A percentile compares a stretch with the other conserved stretches of the same genome.
Evolutionary conservation across 1,140 invertebrate genomes (phyloP).

Genomic region (Drosophila kikkawai): DNA sequence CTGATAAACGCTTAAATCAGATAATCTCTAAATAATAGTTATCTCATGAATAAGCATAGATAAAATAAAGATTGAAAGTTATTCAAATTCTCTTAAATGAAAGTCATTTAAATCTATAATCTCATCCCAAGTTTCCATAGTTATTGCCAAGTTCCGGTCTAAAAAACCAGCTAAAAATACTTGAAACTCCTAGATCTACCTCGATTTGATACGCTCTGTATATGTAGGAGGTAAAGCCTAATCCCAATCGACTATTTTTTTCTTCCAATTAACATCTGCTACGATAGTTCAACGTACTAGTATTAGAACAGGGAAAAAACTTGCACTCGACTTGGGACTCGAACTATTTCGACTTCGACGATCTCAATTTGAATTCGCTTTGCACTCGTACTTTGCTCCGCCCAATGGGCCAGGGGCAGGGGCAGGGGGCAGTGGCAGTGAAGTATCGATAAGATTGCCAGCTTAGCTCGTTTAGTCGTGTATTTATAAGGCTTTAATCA

Average conservation of each 20-base stretch:
- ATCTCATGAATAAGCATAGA: not conserved
- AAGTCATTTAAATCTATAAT: not conserved
- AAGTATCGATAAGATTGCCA: slow-evolving; percentile 66
- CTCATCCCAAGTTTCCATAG: not conserved
- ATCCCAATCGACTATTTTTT: slow-evolving; percentile 12
- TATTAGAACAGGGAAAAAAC: slow-evolving; percentile 23
- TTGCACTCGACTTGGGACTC: slow-evolving; percentile 57
- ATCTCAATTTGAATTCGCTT: slow-evolving; percentile 51
- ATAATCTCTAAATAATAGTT: not conserved
- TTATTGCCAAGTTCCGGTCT: slow-evolving; percentile 8
- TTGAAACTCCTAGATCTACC: not conserved
- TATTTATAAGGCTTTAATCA: slow-evolving; percentile 59
- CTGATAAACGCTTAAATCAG: no score
- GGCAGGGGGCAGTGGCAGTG: slow-evolving; percentile 20
- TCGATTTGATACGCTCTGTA: slow-evolving; percentile 24
- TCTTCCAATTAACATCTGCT: not conserved
- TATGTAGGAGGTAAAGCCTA: not conserved
- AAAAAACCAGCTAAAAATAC: not conserved
- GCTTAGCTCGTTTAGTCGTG: slow-evolving; percentile 40
- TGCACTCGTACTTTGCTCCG: slow-evolving; percentile 64
- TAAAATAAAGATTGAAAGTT: not conserved
- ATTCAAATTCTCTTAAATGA: no score
- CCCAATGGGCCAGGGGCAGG: no score
- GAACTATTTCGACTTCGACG: slow-evolving; percentile 14
- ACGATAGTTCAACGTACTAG: slow-evolving; percentile 12